Conservation (phyloP, 2,888 invertebrate genomes). For the Lumbricus terrestris region DNA sequence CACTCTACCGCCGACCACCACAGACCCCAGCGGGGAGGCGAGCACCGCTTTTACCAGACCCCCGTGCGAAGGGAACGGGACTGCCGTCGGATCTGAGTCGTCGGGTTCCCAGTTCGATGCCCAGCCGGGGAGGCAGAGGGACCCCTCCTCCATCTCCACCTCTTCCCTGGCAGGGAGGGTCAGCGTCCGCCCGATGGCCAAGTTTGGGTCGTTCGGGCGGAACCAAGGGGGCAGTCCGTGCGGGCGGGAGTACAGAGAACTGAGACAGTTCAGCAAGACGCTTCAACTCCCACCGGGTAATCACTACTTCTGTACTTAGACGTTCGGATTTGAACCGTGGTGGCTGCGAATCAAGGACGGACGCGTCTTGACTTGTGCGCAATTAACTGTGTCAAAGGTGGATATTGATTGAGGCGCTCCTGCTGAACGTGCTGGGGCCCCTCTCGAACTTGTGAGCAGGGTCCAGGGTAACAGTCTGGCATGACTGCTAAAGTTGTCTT, state of each 20-base stretch:
- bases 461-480: no score
- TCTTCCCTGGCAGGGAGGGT: neutral
- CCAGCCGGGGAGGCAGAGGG: neutral
- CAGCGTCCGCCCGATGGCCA: slow-evolving; percentile 8
- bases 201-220: neutral
- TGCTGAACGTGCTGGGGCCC: no score
- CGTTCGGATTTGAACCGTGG: neutral
- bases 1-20: neutral
- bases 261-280: neutral
- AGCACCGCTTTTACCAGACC: neutral
- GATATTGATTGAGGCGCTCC: neutral
- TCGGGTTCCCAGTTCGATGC: neutral
- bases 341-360: neutral
- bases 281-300: neutral
- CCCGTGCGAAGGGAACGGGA: neutral
- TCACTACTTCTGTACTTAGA: slow-evolving; percentile 7
- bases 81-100: neutral
- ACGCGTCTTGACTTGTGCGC: neutral
- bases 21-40: neutral
- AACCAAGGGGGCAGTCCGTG: neutral
- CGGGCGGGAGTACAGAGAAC: neutral
- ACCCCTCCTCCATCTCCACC: no score
- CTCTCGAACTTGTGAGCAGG: no score
- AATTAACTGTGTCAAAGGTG: neutral
- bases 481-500: no score